phyloP scores from a whole-genome alignment of 2,888 invertebrate species.

The Halocaridina rubra region DNA sequence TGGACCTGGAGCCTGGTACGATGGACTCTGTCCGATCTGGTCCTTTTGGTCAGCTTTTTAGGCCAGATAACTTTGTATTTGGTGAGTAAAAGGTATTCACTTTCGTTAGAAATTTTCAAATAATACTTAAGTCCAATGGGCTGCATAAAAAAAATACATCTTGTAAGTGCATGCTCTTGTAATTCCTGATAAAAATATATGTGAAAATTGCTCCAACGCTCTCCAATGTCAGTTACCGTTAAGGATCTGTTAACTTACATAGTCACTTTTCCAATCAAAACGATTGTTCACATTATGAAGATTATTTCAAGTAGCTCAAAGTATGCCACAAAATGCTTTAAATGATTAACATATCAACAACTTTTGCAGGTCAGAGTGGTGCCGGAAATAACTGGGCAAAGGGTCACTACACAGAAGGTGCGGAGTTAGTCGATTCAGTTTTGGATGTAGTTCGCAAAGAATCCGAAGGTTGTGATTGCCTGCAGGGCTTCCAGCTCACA shows the following conservation, averaged over 20 bases:
- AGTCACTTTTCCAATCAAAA: too few relatives aligned
- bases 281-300: too few relatives aligned
- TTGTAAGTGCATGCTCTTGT: too few relatives aligned
- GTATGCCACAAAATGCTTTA: background rate
- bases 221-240: background rate
- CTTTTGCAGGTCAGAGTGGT: constrained; percentile 65
- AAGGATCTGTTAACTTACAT: too few relatives aligned
- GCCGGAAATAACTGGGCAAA: constrained; percentile 75
- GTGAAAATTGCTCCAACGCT: background rate
- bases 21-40: constrained; percentile 98
- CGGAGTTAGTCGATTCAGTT: constrained; percentile 72
- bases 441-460: constrained; percentile 77
- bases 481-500: constrained; percentile 92
- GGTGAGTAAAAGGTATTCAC: constrained; percentile 68
- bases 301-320: too few relatives aligned
- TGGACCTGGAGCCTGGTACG: constrained; percentile 96
- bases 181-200: too few relatives aligned
- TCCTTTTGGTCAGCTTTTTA: constrained; percentile 82
- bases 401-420: constrained; percentile 78
- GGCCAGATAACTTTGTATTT: constrained; percentile 79
- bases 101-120: background rate
- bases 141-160: too few relatives aligned
- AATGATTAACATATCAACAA: background rate
- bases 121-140: too few relatives aligned
- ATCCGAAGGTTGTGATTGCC: constrained; percentile 87